Evolutionary conservation across 2,888 invertebrate species (phyloP), one percentile per base, ranked within the genome.

Genomic region (Meloe dianella): DNA sequence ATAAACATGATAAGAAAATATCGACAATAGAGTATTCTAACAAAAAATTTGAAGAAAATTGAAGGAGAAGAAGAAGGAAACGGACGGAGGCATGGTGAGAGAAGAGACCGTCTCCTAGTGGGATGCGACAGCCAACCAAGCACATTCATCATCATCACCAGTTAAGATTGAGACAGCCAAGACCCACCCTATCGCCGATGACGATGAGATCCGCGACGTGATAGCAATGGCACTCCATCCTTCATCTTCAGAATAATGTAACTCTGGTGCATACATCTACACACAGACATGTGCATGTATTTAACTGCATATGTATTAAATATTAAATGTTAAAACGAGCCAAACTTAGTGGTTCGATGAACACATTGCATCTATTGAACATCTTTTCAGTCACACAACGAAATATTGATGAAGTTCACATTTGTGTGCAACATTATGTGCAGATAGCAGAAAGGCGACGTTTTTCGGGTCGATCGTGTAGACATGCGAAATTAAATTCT

Each of bases 61-160:
- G 17, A 6, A 47, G 9, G 47, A 47, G 20, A 47, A 20, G 47
- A 20, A 47, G 47, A 20, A 20, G 7, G 5, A 20, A 9, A 20
- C 20, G 0, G 47, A 9, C 2, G 1, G 47, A 8, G 7, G 20
- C 20, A 0, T 20, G 0, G 10, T 20, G 2, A 2, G 8, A 9
- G 47, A 47, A 10, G 20, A 47, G 9, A 10, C 20, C 10, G 20
- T 47, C 47, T 47, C 20, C 20, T 47, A 22, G 47, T 35, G 20
- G 22, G 47, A 17, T 9, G 20, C 47, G 20, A 8, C 20, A 47
- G 47, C n/a, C 38, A 10, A n/a, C 20, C 47, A 20, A 3, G 20
- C 47, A 47, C 47, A 47, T 47, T 47, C 20, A 47, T 47, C 47
- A 47, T 47, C 47, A 47, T 47, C 47, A 47, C 47, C 6, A 47